Percentiles rank a stretch among this genome's conserved stretches.
These are phyloP conservation scores for Ips typographus DNA, from an alignment of 1,140 invertebrate genomes.

Conservation along the genomic window DNA sequence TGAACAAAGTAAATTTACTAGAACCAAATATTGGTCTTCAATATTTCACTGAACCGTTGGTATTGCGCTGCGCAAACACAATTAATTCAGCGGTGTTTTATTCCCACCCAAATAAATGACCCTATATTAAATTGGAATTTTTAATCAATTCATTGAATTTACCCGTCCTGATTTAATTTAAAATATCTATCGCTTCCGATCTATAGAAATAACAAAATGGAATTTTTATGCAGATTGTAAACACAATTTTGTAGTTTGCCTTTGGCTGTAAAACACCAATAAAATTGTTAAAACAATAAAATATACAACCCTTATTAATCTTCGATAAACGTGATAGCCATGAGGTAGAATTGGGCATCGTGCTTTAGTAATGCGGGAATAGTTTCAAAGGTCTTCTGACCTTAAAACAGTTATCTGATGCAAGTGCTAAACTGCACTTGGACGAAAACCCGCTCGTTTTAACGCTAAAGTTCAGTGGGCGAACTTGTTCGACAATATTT, in stretches of 20 bases:
- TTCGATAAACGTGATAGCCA: slow-evolving; percentile 10
- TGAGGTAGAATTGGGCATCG: slow-evolving; percentile 10
- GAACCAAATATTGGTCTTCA: slow-evolving; percentile 9
- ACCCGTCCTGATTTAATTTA: background rate
- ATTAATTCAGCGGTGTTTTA: slow-evolving; percentile 12
- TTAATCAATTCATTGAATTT: slow-evolving; percentile 16
- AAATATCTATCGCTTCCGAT: too few species aligned
- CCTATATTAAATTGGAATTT: slow-evolving; percentile 10
- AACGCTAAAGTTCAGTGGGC: too few species aligned
- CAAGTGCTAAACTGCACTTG: too few species aligned
- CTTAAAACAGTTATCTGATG: too few species aligned
- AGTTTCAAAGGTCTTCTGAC: too few species aligned
- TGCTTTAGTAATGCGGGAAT: background rate
- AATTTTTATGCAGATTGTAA: too few species aligned
- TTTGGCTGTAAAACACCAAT: too few species aligned
- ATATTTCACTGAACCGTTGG: slow-evolving; percentile 5
- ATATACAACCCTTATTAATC: slow-evolving; percentile 9
- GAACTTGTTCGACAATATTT: too few species aligned
- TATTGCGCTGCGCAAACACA: slow-evolving; percentile 7
- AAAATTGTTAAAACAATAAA: background rate
- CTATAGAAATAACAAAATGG: too few species aligned
- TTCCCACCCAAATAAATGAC: slow-evolving; percentile 11
- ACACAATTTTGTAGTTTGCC: too few species aligned
- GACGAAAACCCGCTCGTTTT: too few species aligned
- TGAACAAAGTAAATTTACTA: slow-evolving; percentile 9